Percentiles rank a stretch among this genome's conserved stretches.
Evolutionary conservation across 2,888 invertebrate genomes (phyloP).

Genomic region (Stenoptilia bipunctidactyla): DNA sequence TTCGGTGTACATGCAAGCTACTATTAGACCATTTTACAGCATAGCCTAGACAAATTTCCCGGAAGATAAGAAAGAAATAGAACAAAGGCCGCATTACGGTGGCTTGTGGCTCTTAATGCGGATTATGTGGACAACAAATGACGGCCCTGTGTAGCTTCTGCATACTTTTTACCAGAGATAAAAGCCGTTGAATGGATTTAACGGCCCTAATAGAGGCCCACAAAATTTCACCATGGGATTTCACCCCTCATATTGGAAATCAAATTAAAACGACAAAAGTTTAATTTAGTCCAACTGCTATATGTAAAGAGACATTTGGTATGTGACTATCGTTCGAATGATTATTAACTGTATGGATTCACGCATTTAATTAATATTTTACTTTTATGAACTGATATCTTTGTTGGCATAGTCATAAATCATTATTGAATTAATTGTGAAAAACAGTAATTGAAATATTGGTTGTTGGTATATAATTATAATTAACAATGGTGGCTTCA

Average conservation of each 20-base stretch:
- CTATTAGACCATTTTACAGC: slow-evolving; percentile 14
- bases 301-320: background rate
- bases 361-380: no score
- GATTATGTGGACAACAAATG: slow-evolving; percentile 47
- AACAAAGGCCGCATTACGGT: slow-evolving; percentile 49
- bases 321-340: no score
- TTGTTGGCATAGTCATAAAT: no score
- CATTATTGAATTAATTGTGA: no score
- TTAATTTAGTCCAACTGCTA: background rate
- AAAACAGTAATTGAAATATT: no score
- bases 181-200: slow-evolving; percentile 52
- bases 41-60: slow-evolving; percentile 67
- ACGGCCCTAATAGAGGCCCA: slow-evolving; percentile 19
- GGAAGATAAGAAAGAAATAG: slow-evolving; percentile 64
- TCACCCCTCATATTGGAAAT: background rate
- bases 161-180: slow-evolving; percentile 46
- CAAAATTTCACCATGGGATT: slow-evolving; percentile 3
- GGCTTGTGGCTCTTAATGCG: slow-evolving; percentile 49
- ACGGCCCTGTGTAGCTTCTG: slow-evolving; percentile 32
- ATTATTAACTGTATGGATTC: no score
- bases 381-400: no score
- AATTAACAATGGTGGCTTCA: no score
- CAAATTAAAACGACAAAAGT: background rate
- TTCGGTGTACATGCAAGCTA: no score
- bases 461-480: no score